Percentiles rank a stretch among this genome's conserved stretches.
Evolutionary conservation across 2,888 invertebrate species (phyloP).

Genomic region (Rhamnusium bicolor): DNA sequence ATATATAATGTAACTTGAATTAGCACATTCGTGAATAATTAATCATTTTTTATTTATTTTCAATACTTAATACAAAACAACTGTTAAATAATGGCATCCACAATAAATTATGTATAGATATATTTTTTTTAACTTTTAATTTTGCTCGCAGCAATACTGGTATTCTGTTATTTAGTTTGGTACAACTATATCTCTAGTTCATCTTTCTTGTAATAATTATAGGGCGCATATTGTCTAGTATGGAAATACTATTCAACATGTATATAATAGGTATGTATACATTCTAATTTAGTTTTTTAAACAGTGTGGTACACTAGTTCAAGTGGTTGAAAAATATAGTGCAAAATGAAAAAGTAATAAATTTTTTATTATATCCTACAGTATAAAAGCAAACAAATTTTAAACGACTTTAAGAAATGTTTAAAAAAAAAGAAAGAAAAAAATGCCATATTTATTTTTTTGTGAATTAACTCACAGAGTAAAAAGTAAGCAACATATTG

Average conservation of each 20-base stretch:
- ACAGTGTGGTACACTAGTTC: background rate
- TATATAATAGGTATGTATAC: background rate
- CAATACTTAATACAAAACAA: background rate
- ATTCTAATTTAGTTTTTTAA: background rate
- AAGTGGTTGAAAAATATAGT: background rate
- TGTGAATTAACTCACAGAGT: too few relatives aligned
- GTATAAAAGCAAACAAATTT: too few relatives aligned
- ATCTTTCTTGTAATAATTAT: slow-evolving; percentile 14
- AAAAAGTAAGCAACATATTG: too few relatives aligned
- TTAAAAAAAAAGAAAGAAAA: too few relatives aligned
- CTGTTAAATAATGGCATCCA: background rate
- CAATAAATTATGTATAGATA: background rate
- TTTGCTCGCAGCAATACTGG: background rate
- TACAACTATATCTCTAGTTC: background rate
- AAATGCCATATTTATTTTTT: too few relatives aligned
- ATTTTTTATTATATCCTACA: too few relatives aligned
- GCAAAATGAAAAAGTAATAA: too few relatives aligned
- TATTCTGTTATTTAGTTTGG: background rate
- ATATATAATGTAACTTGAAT: too few relatives aligned
- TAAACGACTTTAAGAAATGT: too few relatives aligned
- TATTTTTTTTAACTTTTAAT: background rate
- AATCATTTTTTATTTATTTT: background rate
- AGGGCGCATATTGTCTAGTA: slow-evolving; percentile 6
- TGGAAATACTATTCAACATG: background rate
- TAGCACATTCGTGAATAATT: background rate